phyloP scores from a whole-genome alignment of 2,888 invertebrate genomes.

The Conistra vaccinii region DNA sequence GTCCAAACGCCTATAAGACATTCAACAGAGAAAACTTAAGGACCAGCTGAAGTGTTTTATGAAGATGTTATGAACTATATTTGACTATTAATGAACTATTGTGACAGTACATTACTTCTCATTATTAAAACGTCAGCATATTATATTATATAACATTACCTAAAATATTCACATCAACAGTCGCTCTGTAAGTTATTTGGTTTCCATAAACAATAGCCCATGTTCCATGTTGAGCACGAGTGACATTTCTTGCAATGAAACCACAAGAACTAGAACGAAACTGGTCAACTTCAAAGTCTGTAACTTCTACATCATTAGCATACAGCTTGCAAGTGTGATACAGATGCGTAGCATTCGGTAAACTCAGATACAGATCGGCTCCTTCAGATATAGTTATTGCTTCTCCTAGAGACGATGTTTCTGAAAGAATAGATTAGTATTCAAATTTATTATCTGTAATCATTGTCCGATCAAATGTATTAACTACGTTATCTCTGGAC shows the following conservation, averaged over 20 bases:
- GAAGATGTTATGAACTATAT: not conserved
- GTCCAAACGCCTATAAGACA: not conserved
- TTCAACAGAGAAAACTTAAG: not conserved
- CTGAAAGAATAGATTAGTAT: conserved; percentile 46
- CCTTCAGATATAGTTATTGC: conserved; percentile 72
- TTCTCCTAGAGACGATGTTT: conserved; percentile 40
- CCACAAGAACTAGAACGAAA: conserved; percentile 73
- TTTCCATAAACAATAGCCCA: conserved; percentile 81
- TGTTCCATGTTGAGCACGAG: conserved; percentile 69
- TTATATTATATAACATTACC: conserved; percentile 75
- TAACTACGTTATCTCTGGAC: conserved; percentile 77
- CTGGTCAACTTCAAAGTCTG: conserved; percentile 64
- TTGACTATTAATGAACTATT: not conserved
- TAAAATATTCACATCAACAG: conserved; percentile 72
- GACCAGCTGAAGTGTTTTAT: not conserved
- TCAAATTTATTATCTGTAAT: conserved; percentile 61
- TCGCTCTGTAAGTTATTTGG: conserved; percentile 74
- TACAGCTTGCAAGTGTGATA: conserved; percentile 77
- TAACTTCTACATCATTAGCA: conserved; percentile 64
- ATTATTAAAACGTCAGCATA: not conserved
- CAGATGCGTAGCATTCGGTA: conserved; percentile 70
- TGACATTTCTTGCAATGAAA: conserved; percentile 73
- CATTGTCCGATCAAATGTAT: conserved; percentile 44
- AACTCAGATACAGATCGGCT: conserved; percentile 76
- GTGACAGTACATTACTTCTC: not conserved